Percentiles rank a stretch among this genome's conserved stretches.
phyloP scores from a whole-genome alignment of 2,113 vertebrate species.

The Tricholaema leucomelas region DNA sequence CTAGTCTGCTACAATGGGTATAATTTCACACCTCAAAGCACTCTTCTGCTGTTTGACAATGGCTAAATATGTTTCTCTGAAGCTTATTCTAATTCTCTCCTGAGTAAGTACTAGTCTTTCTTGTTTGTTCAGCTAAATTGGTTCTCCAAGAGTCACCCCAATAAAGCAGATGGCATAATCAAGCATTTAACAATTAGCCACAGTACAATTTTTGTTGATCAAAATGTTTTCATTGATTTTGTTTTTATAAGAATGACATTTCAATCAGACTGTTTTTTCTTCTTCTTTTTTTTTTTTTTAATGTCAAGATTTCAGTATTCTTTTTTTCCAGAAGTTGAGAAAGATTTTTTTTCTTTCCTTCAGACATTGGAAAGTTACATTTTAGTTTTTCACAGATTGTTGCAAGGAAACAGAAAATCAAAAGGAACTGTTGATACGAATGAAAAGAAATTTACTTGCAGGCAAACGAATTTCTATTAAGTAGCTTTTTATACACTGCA shows the following conservation, averaged over 20 bases:
- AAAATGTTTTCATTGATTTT: not conserved
- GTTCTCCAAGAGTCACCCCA: not conserved
- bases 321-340: not conserved
- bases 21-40: conserved; percentile 17
- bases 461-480: not conserved
- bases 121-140: not conserved
- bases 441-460: not conserved
- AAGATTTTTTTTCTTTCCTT: not conserved
- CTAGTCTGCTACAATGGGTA: not conserved
- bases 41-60: not conserved
- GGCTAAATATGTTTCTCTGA: not conserved
- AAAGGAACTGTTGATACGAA: not conserved
- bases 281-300: not conserved
- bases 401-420: not conserved
- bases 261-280: not conserved
- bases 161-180: conserved; percentile 9
- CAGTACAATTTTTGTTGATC: not conserved
- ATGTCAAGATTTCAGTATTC: not conserved
- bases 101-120: not conserved
- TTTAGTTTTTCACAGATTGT: not conserved
- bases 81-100: not conserved
- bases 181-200: not conserved
- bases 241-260: not conserved
- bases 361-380: not conserved
- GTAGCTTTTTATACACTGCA: not conserved